phyloP scores from a whole-genome alignment of 2,888 invertebrate species.

The Xylota segnis region DNA sequence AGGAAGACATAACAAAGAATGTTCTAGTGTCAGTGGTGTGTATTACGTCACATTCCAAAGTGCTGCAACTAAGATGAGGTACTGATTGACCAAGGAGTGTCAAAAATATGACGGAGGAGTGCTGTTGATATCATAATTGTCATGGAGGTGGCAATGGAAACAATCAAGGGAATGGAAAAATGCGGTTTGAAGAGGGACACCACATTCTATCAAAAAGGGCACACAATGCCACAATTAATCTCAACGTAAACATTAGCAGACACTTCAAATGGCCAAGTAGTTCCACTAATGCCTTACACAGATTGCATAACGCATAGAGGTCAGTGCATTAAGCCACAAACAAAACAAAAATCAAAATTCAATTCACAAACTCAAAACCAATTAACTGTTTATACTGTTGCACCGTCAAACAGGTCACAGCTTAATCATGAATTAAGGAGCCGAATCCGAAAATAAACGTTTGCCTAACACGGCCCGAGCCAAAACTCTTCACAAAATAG shows the following conservation, averaged over 20 bases:
- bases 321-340: not conserved
- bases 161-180: too few relatives aligned
- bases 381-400: not conserved
- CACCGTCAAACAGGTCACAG: constrained; percentile 1
- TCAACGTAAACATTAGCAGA: not conserved
- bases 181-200: too few relatives aligned
- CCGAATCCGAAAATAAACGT: constrained; percentile 9
- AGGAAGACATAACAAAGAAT: too few relatives aligned
- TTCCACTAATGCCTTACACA: not conserved
- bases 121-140: too few relatives aligned
- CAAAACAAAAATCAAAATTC: not conserved
- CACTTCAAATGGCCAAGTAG: too few relatives aligned
- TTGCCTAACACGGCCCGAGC: constrained; percentile 29
- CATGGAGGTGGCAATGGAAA: too few relatives aligned
- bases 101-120: too few relatives aligned
- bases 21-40: too few relatives aligned
- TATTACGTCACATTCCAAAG: too few relatives aligned
- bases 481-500: constrained; percentile 33
- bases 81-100: too few relatives aligned
- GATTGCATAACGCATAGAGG: not conserved
- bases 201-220: not conserved
- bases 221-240: not conserved
- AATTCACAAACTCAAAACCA: not conserved
- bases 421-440: constrained; percentile 2
- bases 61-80: too few relatives aligned